These are phyloP conservation scores for Nomada goodeniana DNA, from an alignment of 2,888 invertebrate genomes.

Conservation along the genomic window DNA sequence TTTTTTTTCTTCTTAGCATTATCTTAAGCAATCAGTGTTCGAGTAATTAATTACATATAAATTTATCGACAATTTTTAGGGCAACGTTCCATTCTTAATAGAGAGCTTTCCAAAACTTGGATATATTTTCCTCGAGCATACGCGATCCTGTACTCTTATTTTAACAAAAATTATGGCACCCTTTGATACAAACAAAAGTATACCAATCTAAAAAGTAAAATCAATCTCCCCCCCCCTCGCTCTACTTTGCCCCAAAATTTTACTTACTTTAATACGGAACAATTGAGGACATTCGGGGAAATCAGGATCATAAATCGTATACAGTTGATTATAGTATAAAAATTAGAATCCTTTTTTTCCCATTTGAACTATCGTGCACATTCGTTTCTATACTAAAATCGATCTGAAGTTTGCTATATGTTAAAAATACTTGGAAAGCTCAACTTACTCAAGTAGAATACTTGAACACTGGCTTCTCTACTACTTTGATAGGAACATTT, in stretches of 20 bases:
- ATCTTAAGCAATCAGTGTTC: slow-evolving; percentile 47
- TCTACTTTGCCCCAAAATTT: too few relatives aligned
- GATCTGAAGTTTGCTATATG: neutral
- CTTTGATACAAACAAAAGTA: neutral
- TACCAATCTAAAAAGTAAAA: too few relatives aligned
- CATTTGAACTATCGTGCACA: neutral
- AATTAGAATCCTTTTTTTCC: slow-evolving; percentile 14
- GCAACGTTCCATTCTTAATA: neutral
- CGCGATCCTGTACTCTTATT: neutral
- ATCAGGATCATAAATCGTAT: slow-evolving; percentile 25
- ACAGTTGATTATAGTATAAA: slow-evolving; percentile 21
- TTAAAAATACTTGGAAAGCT: slow-evolving; percentile 20
- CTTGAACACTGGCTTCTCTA: slow-evolving; percentile 51
- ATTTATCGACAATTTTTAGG: slow-evolving; percentile 3
- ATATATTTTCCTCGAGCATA: neutral
- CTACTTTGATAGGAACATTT: slow-evolving; percentile 51
- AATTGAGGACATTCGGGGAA: slow-evolving; percentile 4
- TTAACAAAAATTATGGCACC: slow-evolving; percentile 23
- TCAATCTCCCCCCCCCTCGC: too few relatives aligned
- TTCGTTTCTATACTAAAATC: neutral
- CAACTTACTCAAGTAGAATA: slow-evolving; percentile 13
- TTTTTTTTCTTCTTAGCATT: neutral
- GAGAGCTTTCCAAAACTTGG: neutral
- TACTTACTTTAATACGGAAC: neutral
- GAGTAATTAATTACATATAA: slow-evolving; percentile 18